Percentiles rank a stretch among this genome's conserved stretches.
These are phyloP conservation scores for Apteryx owenii DNA, from an alignment of 2,113 vertebrate species.

Conservation along the genomic window DNA sequence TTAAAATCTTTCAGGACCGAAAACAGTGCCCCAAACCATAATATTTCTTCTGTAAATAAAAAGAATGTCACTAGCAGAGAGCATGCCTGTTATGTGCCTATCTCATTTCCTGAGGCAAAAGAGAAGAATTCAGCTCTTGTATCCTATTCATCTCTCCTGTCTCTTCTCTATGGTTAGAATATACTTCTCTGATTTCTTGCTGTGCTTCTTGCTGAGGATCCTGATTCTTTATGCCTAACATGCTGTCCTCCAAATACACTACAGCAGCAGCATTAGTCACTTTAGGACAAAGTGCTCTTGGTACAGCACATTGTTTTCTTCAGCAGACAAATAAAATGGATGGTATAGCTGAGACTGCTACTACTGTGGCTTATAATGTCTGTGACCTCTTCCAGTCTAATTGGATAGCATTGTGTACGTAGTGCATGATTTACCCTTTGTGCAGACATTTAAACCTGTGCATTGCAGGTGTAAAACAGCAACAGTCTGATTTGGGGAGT, in stretches of 20 bases:
- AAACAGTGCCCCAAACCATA: not conserved
- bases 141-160: conserved; percentile 39
- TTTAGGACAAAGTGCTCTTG: conserved; percentile 41
- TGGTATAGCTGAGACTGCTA: not conserved
- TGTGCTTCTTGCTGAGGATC: conserved; percentile 25
- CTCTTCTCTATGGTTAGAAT: conserved; percentile 3
- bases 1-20: not conserved
- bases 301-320: conserved; percentile 6
- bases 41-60: not conserved
- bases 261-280: conserved; percentile 12
- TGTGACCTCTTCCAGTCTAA: not conserved
- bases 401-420: not conserved
- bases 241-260: conserved; percentile 36
- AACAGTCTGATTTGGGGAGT: not conserved
- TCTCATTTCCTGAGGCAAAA: not conserved
- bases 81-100: not conserved
- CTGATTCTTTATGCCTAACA: conserved; percentile 53
- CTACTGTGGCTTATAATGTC: not conserved
- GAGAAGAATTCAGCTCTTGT: not conserved
- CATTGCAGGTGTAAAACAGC: not conserved
- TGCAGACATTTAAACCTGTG: not conserved
- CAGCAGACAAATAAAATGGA: conserved; percentile 34
- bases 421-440: not conserved
- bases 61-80: not conserved
- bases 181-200: conserved; percentile 40